Evolutionary conservation across 2,888 invertebrate species (phyloP).

Genomic region (Drosophila basisetae): DNA sequence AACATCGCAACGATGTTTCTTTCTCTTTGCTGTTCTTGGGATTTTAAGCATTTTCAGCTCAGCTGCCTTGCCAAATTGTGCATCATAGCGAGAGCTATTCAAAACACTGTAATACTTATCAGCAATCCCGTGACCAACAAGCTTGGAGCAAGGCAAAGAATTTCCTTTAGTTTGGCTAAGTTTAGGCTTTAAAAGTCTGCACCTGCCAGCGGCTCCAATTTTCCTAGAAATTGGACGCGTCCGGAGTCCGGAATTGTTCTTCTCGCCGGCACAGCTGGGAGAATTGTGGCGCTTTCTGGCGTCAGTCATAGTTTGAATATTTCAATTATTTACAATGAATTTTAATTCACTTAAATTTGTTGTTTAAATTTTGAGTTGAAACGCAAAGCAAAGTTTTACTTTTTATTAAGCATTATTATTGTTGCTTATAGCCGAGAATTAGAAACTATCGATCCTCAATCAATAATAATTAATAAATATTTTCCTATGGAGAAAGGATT

Average conservation of each 20-base stretch:
- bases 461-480: neutral
- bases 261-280: neutral
- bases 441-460: neutral
- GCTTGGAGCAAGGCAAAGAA: constrained; percentile 5
- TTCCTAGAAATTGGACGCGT: constrained; percentile 16
- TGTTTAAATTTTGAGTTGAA: constrained; percentile 25
- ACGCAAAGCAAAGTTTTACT: constrained; percentile 13
- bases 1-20: neutral
- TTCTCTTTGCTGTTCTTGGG: neutral
- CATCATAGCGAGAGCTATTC: neutral
- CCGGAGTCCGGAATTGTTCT: neutral
- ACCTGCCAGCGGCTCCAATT: constrained; percentile 10
- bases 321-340: constrained; percentile 1
- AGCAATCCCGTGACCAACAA: neutral
- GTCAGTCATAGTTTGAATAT: constrained; percentile 10
- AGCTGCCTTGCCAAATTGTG: constrained; percentile 4
- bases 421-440: neutral
- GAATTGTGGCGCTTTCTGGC: neutral
- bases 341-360: constrained; percentile 8
- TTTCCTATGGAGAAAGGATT: neutral
- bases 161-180: neutral
- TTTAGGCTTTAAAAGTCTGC: neutral
- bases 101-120: neutral
- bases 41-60: neutral
- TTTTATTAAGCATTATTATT: neutral